These are phyloP conservation scores for Notodonta dromedarius DNA, from an alignment of 2,888 invertebrate genomes.

Conservation along the genomic window DNA sequence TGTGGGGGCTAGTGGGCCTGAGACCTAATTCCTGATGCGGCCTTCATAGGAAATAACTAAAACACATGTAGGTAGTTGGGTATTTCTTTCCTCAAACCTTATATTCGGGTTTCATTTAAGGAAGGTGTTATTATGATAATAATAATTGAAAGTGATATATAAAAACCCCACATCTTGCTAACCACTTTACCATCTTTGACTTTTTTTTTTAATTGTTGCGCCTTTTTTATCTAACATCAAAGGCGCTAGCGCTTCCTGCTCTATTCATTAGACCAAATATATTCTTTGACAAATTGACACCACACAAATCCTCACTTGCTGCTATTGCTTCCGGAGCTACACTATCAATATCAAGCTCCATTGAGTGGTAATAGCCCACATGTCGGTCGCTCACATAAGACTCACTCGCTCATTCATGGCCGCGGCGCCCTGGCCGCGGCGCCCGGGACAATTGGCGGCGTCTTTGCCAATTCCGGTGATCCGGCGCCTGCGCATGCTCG, in stretches of 20 bases:
- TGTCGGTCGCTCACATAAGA: slow-evolving; percentile 11
- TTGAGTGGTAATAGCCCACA: slow-evolving; percentile 16
- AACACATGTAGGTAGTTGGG: too few species aligned
- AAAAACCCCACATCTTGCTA: too few species aligned
- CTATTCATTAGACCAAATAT: not conserved
- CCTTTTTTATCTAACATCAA: slow-evolving; percentile 1
- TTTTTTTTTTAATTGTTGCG: not conserved
- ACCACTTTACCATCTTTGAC: too few species aligned
- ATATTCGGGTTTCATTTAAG: too few species aligned
- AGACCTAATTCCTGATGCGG: too few species aligned
- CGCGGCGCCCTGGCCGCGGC: slow-evolving; percentile 45
- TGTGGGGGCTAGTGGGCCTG: too few species aligned
- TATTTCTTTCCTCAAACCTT: too few species aligned
- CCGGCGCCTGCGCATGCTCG: slow-evolving; percentile 32
- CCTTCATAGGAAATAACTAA: too few species aligned
- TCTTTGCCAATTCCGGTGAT: slow-evolving; percentile 49
- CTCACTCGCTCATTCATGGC: slow-evolving; percentile 30
- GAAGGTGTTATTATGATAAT: too few species aligned
- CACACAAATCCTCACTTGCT: not conserved
- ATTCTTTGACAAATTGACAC: not conserved
- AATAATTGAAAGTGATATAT: too few species aligned
- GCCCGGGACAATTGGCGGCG: slow-evolving; percentile 54
- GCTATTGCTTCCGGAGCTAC: not conserved
- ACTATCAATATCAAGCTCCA: not conserved
- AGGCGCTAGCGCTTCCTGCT: not conserved